Evolutionary conservation across 2,888 invertebrate genomes (phyloP).

Genomic region (Dasypolia templi): DNA sequence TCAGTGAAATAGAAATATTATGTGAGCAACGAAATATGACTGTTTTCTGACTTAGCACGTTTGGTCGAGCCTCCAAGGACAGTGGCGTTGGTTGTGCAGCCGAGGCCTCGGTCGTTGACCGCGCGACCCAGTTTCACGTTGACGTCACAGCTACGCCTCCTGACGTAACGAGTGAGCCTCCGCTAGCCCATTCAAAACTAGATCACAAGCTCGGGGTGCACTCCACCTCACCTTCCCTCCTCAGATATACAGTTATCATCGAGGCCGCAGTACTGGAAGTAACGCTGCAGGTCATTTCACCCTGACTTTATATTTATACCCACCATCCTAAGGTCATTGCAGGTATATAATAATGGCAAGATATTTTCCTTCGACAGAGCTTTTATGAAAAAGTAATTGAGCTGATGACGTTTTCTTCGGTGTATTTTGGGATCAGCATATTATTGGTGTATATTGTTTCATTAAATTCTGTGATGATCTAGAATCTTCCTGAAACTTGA

Average conservation of each 20-base stretch:
- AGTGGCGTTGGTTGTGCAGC: conserved; percentile 79
- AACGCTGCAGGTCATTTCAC: conserved; percentile 80
- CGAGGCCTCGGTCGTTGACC: conserved; percentile 81
- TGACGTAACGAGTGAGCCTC: conserved; percentile 87
- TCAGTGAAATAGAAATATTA: background rate
- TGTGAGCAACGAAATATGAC: background rate
- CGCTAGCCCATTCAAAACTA: conserved; percentile 88
- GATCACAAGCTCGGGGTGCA: conserved; percentile 84
- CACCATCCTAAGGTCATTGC: conserved; percentile 72
- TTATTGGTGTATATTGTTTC: background rate
- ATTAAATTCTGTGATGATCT: background rate
- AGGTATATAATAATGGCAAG: conserved; percentile 21
- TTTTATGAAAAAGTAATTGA: conserved; percentile 3
- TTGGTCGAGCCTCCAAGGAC: conserved; percentile 71
- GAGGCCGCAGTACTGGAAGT: conserved; percentile 74
- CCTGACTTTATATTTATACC: conserved; percentile 74
- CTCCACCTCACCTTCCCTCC: conserved; percentile 72
- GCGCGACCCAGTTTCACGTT: conserved; percentile 85
- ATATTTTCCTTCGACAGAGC: conserved; percentile 5
- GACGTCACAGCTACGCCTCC: conserved; percentile 88
- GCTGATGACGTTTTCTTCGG: background rate
- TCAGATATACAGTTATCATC: conserved; percentile 70
- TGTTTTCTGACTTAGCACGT: conserved; percentile 62
- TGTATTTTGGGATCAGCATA: background rate
- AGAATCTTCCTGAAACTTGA: background rate